Percentiles rank a stretch among this genome's conserved stretches.
Evolutionary conservation across 1,140 invertebrate genomes (phyloP).

Genomic region (Tetraneura akinire): DNA sequence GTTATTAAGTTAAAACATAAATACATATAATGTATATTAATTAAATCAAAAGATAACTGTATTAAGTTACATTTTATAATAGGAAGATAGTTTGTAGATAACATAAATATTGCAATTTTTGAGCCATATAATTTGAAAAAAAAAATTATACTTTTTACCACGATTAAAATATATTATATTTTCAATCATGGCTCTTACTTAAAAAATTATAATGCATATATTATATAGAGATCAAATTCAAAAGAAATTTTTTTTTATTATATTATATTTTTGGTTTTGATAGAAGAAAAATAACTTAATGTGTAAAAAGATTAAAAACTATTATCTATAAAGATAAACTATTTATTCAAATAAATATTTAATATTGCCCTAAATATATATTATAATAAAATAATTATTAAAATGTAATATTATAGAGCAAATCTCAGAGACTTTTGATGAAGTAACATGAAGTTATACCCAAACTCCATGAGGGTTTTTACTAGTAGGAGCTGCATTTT

Average conservation of each 20-base stretch:
- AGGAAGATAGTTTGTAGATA: too few relatives aligned
- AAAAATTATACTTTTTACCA: constrained; percentile 7
- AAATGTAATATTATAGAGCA: neutral
- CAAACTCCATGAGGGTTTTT: constrained; percentile 95
- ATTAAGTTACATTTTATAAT: neutral
- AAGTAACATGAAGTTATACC: constrained; percentile 66
- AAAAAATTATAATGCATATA: constrained; percentile 26
- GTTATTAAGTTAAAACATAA: neutral
- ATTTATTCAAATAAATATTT: neutral
- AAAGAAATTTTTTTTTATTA: neutral
- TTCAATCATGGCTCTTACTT: constrained; percentile 4
- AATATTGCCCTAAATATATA: neutral
- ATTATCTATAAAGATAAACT: neutral
- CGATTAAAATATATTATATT: too few relatives aligned
- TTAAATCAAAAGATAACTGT: too few relatives aligned
- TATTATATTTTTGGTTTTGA: constrained; percentile 28
- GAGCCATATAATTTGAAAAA: constrained; percentile 25
- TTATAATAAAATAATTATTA: neutral
- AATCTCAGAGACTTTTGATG: constrained; percentile 1
- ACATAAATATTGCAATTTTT: too few relatives aligned
- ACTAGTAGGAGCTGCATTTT: constrained; percentile 89
- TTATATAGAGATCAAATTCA: constrained; percentile 43
- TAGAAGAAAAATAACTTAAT: constrained; percentile 22
- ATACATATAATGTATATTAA: too few relatives aligned
- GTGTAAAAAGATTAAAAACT: neutral